Conservation (phyloP, 2,888 invertebrate genomes). For the Caradrina clavipalpis region DNA sequence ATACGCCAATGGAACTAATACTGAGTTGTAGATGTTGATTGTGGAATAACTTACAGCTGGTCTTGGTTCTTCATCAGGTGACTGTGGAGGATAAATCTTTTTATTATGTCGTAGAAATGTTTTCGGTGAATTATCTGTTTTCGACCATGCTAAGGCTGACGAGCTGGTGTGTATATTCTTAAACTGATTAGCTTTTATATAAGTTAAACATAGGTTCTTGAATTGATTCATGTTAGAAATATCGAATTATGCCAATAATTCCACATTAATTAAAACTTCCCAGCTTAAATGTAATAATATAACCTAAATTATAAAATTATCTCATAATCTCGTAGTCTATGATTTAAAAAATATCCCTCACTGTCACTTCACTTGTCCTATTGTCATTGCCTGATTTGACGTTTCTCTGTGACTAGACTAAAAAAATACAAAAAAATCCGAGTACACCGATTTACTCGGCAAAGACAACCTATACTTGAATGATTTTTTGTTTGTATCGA, state of each 20-base stretch:
- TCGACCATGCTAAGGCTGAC: constrained; percentile 80
- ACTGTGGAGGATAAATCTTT: constrained; percentile 95
- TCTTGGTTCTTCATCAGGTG: constrained; percentile 93
- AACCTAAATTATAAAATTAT: constrained; percentile 28
- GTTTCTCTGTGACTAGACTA: too few species aligned
- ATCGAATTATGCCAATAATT: not conserved
- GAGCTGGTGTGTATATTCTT: constrained; percentile 76
- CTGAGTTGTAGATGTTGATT: not conserved
- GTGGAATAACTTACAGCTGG: constrained; percentile 95
- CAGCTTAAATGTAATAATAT: not conserved
- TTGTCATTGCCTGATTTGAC: too few species aligned
- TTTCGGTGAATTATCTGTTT: constrained; percentile 80
- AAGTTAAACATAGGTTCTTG: constrained; percentile 47
- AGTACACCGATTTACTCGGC: too few species aligned
- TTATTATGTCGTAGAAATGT: constrained; percentile 93
- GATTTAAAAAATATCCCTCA: too few species aligned
- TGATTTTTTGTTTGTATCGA: too few species aligned
- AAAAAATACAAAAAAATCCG: too few species aligned
- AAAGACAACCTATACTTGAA: too few species aligned
- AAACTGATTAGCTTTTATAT: constrained; percentile 58
- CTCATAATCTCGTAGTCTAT: not conserved
- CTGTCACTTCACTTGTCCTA: too few species aligned
- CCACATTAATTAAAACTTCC: not conserved
- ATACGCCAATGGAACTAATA: not conserved
- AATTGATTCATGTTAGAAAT: constrained; percentile 57